Evolutionary conservation across 1,140 invertebrate genomes (phyloP).

Genomic region (Drosophila quadrilineata): DNA sequence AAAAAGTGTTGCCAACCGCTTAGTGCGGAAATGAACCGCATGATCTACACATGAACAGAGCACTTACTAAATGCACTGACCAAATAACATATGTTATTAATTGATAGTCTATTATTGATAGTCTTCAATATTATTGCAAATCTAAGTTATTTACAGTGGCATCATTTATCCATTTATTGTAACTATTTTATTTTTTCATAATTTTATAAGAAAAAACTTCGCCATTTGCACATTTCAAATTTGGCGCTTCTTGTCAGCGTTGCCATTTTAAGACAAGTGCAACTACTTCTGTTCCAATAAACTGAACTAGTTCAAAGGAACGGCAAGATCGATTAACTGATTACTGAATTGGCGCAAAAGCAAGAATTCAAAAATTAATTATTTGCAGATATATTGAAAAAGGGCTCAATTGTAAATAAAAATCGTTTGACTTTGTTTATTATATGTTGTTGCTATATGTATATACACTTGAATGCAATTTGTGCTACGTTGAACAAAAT

Average conservation of each 20-base stretch:
- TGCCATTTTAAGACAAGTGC: not conserved
- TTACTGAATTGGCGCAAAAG: slow-evolving; percentile 11
- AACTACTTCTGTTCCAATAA: not conserved
- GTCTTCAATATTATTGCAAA: no score
- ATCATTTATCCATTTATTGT: no score
- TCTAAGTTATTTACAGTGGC: no score
- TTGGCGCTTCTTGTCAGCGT: not conserved
- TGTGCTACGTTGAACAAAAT: slow-evolving; percentile 16
- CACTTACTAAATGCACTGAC: no score
- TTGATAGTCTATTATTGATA: no score
- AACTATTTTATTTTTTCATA: not conserved
- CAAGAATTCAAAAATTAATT: no score
- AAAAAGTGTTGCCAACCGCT: no score
- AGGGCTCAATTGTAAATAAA: not conserved
- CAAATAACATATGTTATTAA: no score
- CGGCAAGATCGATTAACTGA: slow-evolving; percentile 3
- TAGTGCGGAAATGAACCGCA: no score
- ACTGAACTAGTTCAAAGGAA: slow-evolving; percentile 18
- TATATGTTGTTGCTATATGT: slow-evolving; percentile 24
- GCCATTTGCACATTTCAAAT: not conserved
- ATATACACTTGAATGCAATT: slow-evolving; percentile 64
- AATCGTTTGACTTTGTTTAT: slow-evolving; percentile 10
- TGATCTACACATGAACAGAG: no score
- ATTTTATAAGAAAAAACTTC: not conserved
- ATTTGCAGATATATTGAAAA: no score